Percentiles rank a stretch among this genome's conserved stretches.
Evolutionary conservation across 2,888 invertebrate species (phyloP).

Genomic region (Xiphydria camelus): DNA sequence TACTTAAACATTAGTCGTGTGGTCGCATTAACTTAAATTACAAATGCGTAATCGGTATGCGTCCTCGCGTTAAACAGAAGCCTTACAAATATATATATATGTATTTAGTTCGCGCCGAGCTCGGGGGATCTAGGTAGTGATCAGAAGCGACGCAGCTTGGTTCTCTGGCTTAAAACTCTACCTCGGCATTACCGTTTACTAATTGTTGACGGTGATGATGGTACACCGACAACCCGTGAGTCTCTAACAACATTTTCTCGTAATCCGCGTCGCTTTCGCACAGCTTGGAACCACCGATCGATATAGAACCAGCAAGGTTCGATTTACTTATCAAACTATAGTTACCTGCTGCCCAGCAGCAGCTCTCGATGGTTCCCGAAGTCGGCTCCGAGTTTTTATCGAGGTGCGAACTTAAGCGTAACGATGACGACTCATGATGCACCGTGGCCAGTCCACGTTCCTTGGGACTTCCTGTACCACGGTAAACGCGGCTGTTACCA

Average conservation of each 20-base stretch:
- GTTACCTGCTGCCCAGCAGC: slow-evolving; percentile 39
- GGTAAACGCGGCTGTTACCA: slow-evolving; percentile 44
- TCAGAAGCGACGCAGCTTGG: too few species aligned
- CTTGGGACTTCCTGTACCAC: slow-evolving; percentile 36
- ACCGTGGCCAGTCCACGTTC: slow-evolving; percentile 40
- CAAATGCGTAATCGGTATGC: slow-evolving; percentile 24
- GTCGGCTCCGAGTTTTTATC: slow-evolving; percentile 12
- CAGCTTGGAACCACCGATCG: slow-evolving; percentile 19
- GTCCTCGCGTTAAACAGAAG: too few species aligned
- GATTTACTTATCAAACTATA: slow-evolving; percentile 32
- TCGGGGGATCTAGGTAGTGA: too few species aligned
- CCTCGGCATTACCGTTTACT: slow-evolving; percentile 30
- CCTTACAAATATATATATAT: too few species aligned
- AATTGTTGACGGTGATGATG: slow-evolving; percentile 52
- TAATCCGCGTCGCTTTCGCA: slow-evolving; percentile 30
- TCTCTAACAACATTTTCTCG: slow-evolving; percentile 66
- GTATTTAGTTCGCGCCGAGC: too few species aligned
- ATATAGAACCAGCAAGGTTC: slow-evolving; percentile 21
- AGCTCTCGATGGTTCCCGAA: slow-evolving; percentile 14
- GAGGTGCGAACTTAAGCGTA: slow-evolving; percentile 29
- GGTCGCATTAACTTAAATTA: slow-evolving; percentile 13
- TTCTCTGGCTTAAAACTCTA: slow-evolving; percentile 40
- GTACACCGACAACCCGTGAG: slow-evolving; percentile 67
- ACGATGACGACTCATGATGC: slow-evolving; percentile 39
- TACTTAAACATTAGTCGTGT: slow-evolving; percentile 28